phyloP scores from a whole-genome alignment of 2,888 invertebrate species.

The Hesperia comma region DNA sequence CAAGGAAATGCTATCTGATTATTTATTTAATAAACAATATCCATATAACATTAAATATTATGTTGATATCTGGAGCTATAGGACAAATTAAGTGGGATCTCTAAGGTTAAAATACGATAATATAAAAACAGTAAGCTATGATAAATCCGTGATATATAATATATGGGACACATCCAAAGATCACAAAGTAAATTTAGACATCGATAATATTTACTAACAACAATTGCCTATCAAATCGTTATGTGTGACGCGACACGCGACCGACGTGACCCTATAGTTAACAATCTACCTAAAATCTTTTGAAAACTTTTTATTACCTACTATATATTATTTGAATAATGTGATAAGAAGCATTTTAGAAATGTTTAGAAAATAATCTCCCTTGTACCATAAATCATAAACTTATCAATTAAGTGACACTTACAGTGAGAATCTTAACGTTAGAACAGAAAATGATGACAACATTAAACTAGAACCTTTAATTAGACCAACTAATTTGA shows the following conservation, averaged over 20 bases:
- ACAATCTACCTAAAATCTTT: slow-evolving; percentile 69
- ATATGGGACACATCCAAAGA: slow-evolving; percentile 69
- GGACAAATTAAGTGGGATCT: slow-evolving; percentile 71
- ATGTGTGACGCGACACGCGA: slow-evolving; percentile 48
- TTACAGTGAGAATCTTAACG: slow-evolving; percentile 56
- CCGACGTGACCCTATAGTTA: slow-evolving; percentile 55
- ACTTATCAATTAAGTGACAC: slow-evolving; percentile 67
- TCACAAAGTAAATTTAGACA: slow-evolving; percentile 71
- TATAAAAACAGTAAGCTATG: slow-evolving; percentile 78
- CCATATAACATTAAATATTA: slow-evolving; percentile 78
- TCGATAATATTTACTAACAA: slow-evolving; percentile 74
- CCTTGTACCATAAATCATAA: slow-evolving; percentile 72
- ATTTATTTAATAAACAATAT: slow-evolving; percentile 79
- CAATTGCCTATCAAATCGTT: slow-evolving; percentile 70
- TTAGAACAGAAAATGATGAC: slow-evolving; percentile 44
- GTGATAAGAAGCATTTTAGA: slow-evolving; percentile 75
- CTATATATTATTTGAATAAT: slow-evolving; percentile 55
- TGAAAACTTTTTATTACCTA: slow-evolving; percentile 64
- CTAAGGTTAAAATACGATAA: slow-evolving; percentile 75
- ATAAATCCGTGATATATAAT: slow-evolving; percentile 68
- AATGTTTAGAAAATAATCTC: slow-evolving; percentile 72
- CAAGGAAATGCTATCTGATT: slow-evolving; percentile 70
- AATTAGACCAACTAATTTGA: no score
- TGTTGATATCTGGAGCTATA: slow-evolving; percentile 75
- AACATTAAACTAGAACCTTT: slow-evolving; percentile 44